Conservation (phyloP, 1,140 invertebrate genomes). For the Hylyphantes graminicola region DNA sequence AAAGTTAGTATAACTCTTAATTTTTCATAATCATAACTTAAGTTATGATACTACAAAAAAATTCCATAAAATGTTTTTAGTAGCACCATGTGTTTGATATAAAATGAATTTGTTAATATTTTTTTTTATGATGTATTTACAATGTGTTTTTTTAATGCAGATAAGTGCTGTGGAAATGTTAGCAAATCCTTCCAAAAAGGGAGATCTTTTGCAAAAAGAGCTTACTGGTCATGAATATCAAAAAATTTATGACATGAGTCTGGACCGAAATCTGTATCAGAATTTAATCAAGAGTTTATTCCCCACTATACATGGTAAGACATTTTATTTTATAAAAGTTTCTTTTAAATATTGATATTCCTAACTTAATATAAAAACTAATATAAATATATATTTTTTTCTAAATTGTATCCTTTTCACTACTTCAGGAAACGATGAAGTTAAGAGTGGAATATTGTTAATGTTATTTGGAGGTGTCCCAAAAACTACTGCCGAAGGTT, state of each 20-base stretch:
- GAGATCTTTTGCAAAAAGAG: constrained; percentile 91
- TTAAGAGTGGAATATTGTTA: constrained; percentile 92
- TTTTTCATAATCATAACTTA: background rate
- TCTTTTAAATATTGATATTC: background rate
- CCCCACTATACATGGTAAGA: constrained; percentile 90
- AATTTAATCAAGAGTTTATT: constrained; percentile 95
- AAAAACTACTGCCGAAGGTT: constrained; percentile 92
- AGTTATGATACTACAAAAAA: too few species aligned
- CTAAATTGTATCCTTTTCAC: background rate
- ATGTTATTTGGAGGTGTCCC: constrained; percentile 98
- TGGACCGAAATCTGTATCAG: constrained; percentile 90
- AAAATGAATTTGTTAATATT: background rate
- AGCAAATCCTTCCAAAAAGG: constrained; percentile 90
- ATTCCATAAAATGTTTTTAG: background rate
- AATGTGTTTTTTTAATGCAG: constrained; percentile 22
- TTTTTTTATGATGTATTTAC: background rate
- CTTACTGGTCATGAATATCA: constrained; percentile 97
- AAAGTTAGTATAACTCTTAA: constrained; percentile 71
- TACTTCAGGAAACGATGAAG: constrained; percentile 84
- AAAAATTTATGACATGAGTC: constrained; percentile 96
- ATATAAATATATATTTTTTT: background rate
- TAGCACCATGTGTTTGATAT: background rate
- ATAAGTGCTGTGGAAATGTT: constrained; percentile 75
- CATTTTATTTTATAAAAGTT: background rate
- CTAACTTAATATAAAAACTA: background rate